Evolutionary conservation across 2,888 invertebrate species (phyloP).

Genomic region (Nemotelus nigrinus): DNA sequence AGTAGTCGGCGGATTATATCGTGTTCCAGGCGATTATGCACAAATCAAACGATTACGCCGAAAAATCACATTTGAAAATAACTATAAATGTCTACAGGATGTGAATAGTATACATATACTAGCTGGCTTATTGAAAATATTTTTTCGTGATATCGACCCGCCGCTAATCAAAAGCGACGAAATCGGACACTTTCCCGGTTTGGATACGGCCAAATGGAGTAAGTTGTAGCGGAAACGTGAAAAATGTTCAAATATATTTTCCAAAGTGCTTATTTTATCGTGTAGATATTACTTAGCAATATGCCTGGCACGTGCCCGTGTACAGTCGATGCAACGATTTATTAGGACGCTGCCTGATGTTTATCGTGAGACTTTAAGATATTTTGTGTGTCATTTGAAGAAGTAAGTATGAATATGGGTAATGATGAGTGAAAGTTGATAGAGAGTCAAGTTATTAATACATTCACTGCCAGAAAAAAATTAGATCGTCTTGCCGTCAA

Average conservation of each 20-base stretch:
- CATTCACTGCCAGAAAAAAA: no score
- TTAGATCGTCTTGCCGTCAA: no score
- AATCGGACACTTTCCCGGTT: slow-evolving; percentile 27
- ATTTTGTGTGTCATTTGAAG: slow-evolving; percentile 38
- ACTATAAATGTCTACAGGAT: slow-evolving; percentile 26
- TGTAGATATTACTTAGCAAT: slow-evolving; percentile 26
- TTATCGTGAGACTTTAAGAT: slow-evolving; percentile 34
- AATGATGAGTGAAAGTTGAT: no score
- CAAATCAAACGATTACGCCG: slow-evolving; percentile 39
- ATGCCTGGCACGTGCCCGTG: slow-evolving; percentile 25
- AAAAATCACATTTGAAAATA: slow-evolving; percentile 28
- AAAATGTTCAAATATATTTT: neutral
- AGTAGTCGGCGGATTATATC: slow-evolving; percentile 34
- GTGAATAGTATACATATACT: slow-evolving; percentile 36
- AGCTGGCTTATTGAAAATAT: slow-evolving; percentile 33
- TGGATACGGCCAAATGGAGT: slow-evolving; percentile 29
- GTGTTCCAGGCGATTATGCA: slow-evolving; percentile 33
- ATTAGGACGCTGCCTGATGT: slow-evolving; percentile 31
- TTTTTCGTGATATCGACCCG: slow-evolving; percentile 39
- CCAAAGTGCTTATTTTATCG: slow-evolving; percentile 35
- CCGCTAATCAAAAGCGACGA: slow-evolving; percentile 35
- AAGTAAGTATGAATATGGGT: slow-evolving; percentile 28
- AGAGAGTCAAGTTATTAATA: no score
- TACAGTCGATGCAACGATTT: slow-evolving; percentile 31
- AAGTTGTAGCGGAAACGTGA: slow-evolving; percentile 6